Conservation (phyloP, 2,888 invertebrate genomes). For the Aspidiotus destructor region DNA sequence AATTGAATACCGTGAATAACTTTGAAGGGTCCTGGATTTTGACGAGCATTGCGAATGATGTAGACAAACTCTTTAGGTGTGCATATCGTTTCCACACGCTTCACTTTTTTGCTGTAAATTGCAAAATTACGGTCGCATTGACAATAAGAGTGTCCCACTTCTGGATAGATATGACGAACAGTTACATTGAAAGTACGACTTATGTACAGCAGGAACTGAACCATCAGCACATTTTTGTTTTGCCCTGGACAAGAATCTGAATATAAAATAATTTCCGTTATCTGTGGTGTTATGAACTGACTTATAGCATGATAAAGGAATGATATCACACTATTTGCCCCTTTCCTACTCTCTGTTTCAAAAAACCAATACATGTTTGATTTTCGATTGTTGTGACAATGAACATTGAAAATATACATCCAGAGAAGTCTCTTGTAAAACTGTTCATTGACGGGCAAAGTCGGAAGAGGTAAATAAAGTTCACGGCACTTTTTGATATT, state of each 20-base stretch:
- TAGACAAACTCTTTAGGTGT: background rate
- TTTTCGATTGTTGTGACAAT: conserved; percentile 36
- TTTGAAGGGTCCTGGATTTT: background rate
- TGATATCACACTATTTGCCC: background rate
- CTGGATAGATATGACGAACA: background rate
- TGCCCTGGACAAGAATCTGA: background rate
- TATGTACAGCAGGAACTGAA: background rate
- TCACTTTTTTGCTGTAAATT: background rate
- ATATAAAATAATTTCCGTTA: background rate
- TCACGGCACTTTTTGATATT: conserved; percentile 28
- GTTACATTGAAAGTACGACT: background rate
- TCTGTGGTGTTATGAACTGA: background rate
- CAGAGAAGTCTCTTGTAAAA: conserved; percentile 36
- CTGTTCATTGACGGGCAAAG: conserved; percentile 33
- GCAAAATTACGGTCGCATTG: background rate
- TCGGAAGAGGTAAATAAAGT: conserved; percentile 36
- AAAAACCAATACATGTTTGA: background rate
- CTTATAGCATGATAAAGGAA: background rate
- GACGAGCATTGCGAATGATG: background rate
- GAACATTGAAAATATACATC: conserved; percentile 36
- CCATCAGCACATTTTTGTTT: background rate
- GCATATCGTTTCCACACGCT: background rate
- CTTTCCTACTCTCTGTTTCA: background rate
- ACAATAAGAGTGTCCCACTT: background rate
- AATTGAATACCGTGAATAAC: no score